These are phyloP conservation scores for Chauna torquata DNA, from an alignment of 2,113 vertebrate genomes.

Conservation along the genomic window DNA sequence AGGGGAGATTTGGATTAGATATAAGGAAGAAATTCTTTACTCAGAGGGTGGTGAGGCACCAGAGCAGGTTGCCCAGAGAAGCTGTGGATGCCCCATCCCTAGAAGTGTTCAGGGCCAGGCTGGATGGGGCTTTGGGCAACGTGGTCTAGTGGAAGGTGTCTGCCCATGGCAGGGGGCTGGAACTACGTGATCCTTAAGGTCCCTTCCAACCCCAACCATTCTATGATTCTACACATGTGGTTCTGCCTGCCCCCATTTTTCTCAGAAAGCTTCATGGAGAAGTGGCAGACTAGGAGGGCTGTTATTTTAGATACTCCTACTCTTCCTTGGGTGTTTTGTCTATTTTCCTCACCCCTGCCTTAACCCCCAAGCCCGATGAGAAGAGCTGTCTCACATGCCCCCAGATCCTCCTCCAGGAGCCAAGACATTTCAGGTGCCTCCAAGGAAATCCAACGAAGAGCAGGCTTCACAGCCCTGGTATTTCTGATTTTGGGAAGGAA, in stretches of 20 bases:
- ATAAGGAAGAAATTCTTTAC: no score
- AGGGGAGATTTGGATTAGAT: no score
- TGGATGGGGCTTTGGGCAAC: no score
- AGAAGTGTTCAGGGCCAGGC: no score
- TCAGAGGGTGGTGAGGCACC: not conserved
- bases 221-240: no score
- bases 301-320: not conserved
- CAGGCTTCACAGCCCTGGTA: not conserved
- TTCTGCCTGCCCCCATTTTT: not conserved
- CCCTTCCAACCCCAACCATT: no score
- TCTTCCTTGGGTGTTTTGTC: rapidly evolving
- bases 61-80: not conserved
- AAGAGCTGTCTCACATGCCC: not conserved
- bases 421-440: not conserved
- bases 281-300: not conserved
- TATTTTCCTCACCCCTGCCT: not conserved
- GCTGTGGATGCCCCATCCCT: not conserved
- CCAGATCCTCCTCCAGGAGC: not conserved
- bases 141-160: no score
- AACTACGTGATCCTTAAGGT: no score
- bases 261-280: not conserved
- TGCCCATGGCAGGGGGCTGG: no score
- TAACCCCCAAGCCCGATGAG: not conserved
- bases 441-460: not conserved
- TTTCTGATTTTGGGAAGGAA: not conserved